These are phyloP conservation scores for Pyrgilauda ruficollis DNA, from an alignment of 2,113 vertebrate genomes.

Conservation along the genomic window DNA sequence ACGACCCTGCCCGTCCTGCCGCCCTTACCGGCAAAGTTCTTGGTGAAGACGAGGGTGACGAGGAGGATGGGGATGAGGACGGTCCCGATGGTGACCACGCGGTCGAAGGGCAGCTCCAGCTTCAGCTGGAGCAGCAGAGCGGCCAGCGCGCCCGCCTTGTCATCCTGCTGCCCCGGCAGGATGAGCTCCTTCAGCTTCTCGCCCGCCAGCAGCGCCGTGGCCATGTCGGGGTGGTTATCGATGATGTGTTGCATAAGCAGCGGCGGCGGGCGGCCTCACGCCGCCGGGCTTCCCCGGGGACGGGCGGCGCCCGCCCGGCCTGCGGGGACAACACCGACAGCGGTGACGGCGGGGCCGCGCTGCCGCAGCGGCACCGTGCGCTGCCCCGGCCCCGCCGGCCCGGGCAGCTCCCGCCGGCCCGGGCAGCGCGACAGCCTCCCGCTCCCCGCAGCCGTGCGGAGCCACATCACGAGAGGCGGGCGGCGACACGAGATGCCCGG, in stretches of 20 bases:
- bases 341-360: neutral
- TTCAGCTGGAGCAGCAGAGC: constrained; percentile 94
- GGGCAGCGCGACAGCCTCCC: neutral
- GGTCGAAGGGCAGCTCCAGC: constrained; percentile 95
- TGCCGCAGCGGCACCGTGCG: neutral
- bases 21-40: constrained; percentile 96
- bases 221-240: constrained; percentile 98
- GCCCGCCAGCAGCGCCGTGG: constrained; percentile 94
- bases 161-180: constrained; percentile 93
- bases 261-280: constrained; percentile 49
- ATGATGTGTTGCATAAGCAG: constrained; percentile 94
- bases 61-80: constrained; percentile 97
- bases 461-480: neutral
- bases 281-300: constrained; percentile 32
- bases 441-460: neutral
- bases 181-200: constrained; percentile 99
- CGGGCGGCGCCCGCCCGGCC: constrained; percentile 6
- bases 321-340: constrained; percentile 14
- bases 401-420: neutral
- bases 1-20: neutral
- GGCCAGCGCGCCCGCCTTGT: constrained; percentile 87
- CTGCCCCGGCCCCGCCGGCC: too few relatives aligned
- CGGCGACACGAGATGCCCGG: neutral
- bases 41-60: constrained; percentile 96
- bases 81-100: constrained; percentile 95